phyloP scores from a whole-genome alignment of 1,140 invertebrate species.

The Drosophila paulistorum region DNA sequence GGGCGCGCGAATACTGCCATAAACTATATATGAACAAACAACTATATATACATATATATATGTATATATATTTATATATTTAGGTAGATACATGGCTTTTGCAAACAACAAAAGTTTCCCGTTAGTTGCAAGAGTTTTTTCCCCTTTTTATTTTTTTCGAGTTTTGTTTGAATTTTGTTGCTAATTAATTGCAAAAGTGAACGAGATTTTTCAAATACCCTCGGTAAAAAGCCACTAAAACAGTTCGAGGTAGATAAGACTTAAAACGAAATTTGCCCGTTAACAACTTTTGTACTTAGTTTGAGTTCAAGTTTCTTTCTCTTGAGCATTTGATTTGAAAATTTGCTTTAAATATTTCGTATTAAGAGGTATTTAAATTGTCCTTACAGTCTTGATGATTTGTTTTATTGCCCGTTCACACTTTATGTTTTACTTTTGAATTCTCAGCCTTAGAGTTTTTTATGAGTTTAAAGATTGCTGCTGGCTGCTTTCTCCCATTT shows the following conservation, averaged over 20 bases:
- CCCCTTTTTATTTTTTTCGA: conserved; percentile 41
- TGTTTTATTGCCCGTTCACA: conserved; percentile 31
- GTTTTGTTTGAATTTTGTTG: conserved; percentile 79
- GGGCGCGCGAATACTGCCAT: conserved; percentile 71
- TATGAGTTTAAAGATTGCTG: conserved; percentile 43
- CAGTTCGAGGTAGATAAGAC: not conserved
- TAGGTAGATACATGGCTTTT: conserved; percentile 42
- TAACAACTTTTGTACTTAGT: too few species aligned
- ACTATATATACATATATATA: conserved; percentile 33
- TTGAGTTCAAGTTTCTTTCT: too few species aligned
- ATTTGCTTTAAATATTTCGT: not conserved
- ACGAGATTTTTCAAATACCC: conserved; percentile 29
- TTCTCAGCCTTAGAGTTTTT: conserved; percentile 36
- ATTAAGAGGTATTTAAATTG: conserved; percentile 31
- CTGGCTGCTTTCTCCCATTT: conserved; percentile 31
- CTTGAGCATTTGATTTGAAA: too few species aligned
- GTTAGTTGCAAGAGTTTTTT: conserved; percentile 49
- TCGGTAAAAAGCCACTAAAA: not conserved
- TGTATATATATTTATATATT: conserved; percentile 10
- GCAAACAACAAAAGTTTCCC: conserved; percentile 63
- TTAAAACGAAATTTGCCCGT: too few species aligned
- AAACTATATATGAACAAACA: conserved; percentile 50
- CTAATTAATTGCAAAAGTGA: conserved; percentile 79
- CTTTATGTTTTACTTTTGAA: conserved; percentile 59
- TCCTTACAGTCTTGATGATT: conserved; percentile 35